Evolutionary conservation across 2,113 vertebrate genomes (phyloP).

Genomic region (Smithornis capensis): DNA sequence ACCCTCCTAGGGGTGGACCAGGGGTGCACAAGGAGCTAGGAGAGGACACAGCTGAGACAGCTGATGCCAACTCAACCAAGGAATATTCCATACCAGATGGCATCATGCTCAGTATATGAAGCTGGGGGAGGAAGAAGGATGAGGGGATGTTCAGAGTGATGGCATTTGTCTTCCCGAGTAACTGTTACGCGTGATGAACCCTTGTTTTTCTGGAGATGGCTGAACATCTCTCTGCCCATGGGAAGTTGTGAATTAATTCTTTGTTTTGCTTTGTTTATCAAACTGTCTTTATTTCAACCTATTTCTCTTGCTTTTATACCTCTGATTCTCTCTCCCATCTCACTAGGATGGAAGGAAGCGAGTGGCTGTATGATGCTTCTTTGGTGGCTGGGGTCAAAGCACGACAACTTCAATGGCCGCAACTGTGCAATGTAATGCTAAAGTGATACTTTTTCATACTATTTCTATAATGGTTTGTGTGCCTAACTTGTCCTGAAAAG

Average conservation of each 20-base stretch:
- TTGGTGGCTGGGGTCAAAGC: fast-evolving
- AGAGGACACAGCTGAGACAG: too few relatives aligned
- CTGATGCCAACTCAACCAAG: neutral
- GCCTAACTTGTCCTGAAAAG: neutral
- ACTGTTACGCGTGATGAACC: neutral
- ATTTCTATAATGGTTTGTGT: neutral
- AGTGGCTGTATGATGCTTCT: neutral
- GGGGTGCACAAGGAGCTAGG: neutral
- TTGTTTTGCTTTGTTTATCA: neutral
- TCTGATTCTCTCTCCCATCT: neutral
- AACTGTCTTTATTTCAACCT: neutral
- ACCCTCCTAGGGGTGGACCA: neutral
- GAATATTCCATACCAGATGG: neutral
- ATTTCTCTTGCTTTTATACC: neutral
- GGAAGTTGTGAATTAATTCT: neutral
- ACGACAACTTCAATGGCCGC: neutral
- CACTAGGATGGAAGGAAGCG: neutral
- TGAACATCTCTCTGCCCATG: neutral
- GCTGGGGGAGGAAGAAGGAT: neutral
- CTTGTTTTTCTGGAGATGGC: neutral
- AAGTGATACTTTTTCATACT: neutral
- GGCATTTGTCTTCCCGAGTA: neutral
- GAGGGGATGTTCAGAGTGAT: neutral
- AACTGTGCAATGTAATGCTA: neutral
- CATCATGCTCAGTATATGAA: neutral